phyloP scores from a whole-genome alignment of 2,797 vertebrate species.

The Siniperca obscura region DNA sequence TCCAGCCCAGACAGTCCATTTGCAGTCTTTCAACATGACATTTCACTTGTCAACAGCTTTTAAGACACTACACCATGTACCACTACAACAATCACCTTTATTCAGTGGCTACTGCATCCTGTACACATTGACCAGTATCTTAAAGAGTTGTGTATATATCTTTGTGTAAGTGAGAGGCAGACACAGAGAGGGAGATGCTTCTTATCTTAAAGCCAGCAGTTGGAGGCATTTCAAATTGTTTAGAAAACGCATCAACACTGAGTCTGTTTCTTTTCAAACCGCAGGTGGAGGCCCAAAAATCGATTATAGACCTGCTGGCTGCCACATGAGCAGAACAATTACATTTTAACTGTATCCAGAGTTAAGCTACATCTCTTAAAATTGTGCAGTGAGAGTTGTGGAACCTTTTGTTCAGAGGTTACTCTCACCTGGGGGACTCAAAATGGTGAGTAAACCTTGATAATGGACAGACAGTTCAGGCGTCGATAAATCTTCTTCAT shows the following conservation, averaged over 20 bases:
- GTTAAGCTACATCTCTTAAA: conserved; percentile 37
- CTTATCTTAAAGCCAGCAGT: conserved; percentile 39
- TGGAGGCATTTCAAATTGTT: conserved; percentile 35
- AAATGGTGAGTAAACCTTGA: conserved; percentile 8
- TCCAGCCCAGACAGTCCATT: conserved; percentile 21
- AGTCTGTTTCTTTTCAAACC: conserved; percentile 20
- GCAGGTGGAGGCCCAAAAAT: conserved; percentile 44
- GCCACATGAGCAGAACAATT: conserved; percentile 29
- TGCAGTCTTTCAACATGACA: conserved; percentile 16
- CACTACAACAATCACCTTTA: conserved; percentile 22
- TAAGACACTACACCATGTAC: neutral
- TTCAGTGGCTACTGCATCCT: conserved; percentile 22
- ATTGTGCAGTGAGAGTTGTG: conserved; percentile 13
- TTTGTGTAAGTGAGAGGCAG: conserved; percentile 21
- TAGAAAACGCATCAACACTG: conserved; percentile 19
- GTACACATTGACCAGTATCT: conserved; percentile 21
- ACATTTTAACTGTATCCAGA: conserved; percentile 29
- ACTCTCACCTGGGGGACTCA: conserved; percentile 12
- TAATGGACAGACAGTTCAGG: conserved; percentile 25
- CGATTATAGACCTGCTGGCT: conserved; percentile 33
- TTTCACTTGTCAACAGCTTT: conserved; percentile 21
- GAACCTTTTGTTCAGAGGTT: conserved; percentile 16
- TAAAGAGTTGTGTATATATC: conserved; percentile 13
- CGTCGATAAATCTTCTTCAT: conserved; percentile 32
- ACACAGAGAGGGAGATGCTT: conserved; percentile 6